Evolutionary conservation across 2,797 vertebrate species (phyloP), one percentile per base, ranked within the genome.

Genomic region (Thamnophis elegans): DNA sequence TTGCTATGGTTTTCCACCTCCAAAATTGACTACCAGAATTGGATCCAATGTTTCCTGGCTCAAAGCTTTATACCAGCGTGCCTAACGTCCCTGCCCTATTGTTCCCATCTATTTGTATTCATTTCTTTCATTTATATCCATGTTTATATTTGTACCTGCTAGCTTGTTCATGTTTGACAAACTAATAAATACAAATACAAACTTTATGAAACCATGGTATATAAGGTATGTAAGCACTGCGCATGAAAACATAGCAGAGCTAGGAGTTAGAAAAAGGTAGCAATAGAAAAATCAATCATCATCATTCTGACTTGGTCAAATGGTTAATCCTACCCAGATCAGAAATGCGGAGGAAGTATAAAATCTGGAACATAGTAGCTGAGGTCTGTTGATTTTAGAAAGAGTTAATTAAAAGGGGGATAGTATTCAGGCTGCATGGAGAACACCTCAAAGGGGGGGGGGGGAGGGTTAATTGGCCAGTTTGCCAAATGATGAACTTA

Each of bases 401-500:
- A 65, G 51, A 53, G 20, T 55, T 89, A 55, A 89, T 85, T 51
- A 62, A 85, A 82, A 89, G 28, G 16, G 16, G 55, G 55, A 5
- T 25, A 26, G 60, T n/a, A 42, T 86, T 26, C 1, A 5, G n/a
- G 8, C 55, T 42, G 10, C 5, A 5, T 58, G 47, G 22, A 47
- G 32, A 88, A 62, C 89, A 47, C 65, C 68, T n/a, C 47, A 47
- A 16, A n/a, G 85, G n/a, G 73, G 42, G 53, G 53, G 53, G 11
- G 53, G 54, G 56, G n/a, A n/a, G n/a, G 54, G 32, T 89, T 51
- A 28, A 1, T 0, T 1, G 5, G 3, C 28, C 42, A 0, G 0
- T 8, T 28, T 54, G 42, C 89, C 91, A 60, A n/a, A 58, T 20
- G 56, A 36, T 55, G 4, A 22, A 22, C 5, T 14, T 89, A 47